phyloP scores from a whole-genome alignment of 2,888 invertebrate genomes.

The Brachypalpus laphriformis region DNA sequence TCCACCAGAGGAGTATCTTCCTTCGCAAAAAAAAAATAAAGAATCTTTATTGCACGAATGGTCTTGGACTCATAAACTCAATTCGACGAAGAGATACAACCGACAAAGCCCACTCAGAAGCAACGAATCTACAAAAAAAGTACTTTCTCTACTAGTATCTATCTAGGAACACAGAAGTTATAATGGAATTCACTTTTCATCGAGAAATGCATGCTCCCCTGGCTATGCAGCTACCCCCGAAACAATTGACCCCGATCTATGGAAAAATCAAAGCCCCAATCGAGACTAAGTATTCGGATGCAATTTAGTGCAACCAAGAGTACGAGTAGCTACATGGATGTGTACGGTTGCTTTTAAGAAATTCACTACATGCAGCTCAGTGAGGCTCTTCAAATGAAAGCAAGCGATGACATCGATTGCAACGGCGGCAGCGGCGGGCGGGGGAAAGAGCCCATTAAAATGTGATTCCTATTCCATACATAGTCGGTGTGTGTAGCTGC shows the following conservation, averaged over 20 bases:
- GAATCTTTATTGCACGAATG: conserved; percentile 67
- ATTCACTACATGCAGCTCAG: not conserved
- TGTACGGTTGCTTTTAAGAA: not conserved
- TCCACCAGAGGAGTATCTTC: not conserved
- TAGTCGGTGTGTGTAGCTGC: too few relatives aligned
- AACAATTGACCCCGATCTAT: conserved; percentile 65
- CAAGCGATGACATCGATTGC: conserved; percentile 59
- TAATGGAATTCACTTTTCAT: conserved; percentile 66
- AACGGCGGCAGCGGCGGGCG: not conserved
- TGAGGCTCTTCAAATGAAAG: conserved; percentile 15
- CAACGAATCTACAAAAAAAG: not conserved
- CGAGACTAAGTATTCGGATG: conserved; percentile 58
- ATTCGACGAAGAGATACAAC: conserved; percentile 17
- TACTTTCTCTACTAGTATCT: conserved; percentile 39
- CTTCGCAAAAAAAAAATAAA: not conserved
- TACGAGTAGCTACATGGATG: not conserved
- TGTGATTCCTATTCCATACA: conserved; percentile 11
- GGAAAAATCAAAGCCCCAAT: conserved; percentile 65
- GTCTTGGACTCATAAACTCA: conserved; percentile 69
- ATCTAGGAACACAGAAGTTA: conserved; percentile 31
- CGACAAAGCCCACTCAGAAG: conserved; percentile 7
- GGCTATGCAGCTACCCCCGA: not conserved
- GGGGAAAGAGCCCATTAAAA: conserved; percentile 40
- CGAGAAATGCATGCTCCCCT: not conserved
- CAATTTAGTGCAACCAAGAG: conserved; percentile 57